Evolutionary conservation across 2,113 vertebrate genomes (phyloP).

Genomic region (Uria lomvia): DNA sequence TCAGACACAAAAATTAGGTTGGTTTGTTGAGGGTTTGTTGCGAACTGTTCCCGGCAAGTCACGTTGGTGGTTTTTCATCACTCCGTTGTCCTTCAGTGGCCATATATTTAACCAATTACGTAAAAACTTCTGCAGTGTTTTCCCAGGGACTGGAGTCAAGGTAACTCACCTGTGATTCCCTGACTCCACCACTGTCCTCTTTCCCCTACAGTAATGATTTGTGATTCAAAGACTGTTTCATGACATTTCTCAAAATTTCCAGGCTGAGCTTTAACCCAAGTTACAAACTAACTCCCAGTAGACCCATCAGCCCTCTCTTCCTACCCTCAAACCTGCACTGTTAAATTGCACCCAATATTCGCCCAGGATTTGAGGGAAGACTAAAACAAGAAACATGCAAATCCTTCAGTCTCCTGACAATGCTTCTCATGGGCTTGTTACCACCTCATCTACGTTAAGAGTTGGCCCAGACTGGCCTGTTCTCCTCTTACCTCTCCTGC

Average conservation of each 20-base stretch:
- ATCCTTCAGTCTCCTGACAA: neutral
- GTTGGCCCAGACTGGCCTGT: neutral
- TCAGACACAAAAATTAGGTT: neutral
- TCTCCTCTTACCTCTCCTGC: neutral
- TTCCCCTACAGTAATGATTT: neutral
- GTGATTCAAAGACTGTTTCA: neutral
- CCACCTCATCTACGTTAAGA: neutral
- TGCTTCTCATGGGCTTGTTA: neutral
- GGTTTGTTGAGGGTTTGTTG: neutral
- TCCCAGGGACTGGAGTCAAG: neutral
- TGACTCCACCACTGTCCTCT: neutral
- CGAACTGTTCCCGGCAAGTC: neutral
- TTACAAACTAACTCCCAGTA: neutral
- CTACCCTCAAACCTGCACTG: neutral
- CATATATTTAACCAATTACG: neutral
- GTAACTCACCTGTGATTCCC: neutral
- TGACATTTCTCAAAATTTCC: neutral
- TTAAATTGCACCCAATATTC: neutral
- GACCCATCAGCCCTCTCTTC: neutral
- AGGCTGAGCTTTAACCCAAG: neutral
- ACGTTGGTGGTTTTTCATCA: neutral
- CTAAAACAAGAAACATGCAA: neutral
- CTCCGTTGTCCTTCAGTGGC: neutral
- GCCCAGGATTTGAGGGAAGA: neutral
- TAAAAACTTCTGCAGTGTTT: neutral